Evolutionary conservation across 1,140 invertebrate species (phyloP).

Genomic region (Rhopalosiphum padi): DNA sequence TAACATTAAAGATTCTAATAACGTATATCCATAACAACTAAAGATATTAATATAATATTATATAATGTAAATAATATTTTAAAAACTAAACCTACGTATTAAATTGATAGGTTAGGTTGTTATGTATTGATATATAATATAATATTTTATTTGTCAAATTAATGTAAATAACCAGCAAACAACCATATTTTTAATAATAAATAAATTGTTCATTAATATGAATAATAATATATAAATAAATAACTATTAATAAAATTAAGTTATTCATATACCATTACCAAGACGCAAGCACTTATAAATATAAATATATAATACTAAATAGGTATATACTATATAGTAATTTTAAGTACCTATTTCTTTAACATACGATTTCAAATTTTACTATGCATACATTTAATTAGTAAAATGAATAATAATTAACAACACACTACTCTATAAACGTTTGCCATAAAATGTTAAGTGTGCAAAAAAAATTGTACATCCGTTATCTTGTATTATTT

Average conservation of each 20-base stretch:
- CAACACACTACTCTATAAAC: neutral
- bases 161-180: neutral
- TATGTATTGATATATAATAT: too few species aligned
- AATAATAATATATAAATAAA: neutral
- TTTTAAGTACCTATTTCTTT: neutral
- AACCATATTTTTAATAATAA: neutral
- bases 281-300: neutral
- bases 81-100: too few species aligned
- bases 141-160: neutral
- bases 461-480: slow-evolving; percentile 40
- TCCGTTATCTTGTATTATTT: slow-evolving; percentile 46
- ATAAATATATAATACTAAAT: neutral
- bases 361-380: neutral
- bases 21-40: too few species aligned
- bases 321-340: neutral
- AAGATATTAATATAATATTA: too few species aligned
- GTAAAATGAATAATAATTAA: neutral
- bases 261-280: neutral
- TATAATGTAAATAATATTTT: too few species aligned
- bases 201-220: neutral
- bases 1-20: too few species aligned
- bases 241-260: neutral
- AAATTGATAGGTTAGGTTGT: too few species aligned
- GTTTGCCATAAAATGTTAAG: slow-evolving; percentile 28
- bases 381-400: slow-evolving; percentile 4